These are phyloP conservation scores for Drosophila pruinosa DNA, from an alignment of 1,140 invertebrate species.

Conservation along the genomic window DNA sequence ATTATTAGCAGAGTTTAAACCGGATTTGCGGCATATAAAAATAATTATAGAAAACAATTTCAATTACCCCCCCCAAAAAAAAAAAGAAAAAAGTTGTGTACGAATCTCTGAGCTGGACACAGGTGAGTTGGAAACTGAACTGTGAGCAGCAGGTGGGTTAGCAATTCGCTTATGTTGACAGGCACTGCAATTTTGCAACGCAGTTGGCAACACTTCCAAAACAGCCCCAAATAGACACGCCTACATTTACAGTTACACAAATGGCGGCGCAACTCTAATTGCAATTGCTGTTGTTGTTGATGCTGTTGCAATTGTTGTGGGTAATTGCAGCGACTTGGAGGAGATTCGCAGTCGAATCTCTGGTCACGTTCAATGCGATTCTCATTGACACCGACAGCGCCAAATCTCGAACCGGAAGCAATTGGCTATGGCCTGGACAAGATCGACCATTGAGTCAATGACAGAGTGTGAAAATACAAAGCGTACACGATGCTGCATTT, in stretches of 20 bases:
- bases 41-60: constrained; percentile 53
- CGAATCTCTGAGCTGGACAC: background rate
- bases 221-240: constrained; percentile 33
- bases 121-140: background rate
- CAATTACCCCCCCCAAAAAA: constrained; percentile 45
- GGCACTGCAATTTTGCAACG: constrained; percentile 46
- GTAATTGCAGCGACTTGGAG: constrained; percentile 38
- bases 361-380: constrained; percentile 57
- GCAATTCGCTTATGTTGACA: constrained; percentile 45
- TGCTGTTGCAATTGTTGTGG: constrained; percentile 43
- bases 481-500: constrained; percentile 30
- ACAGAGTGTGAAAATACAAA: constrained; percentile 44
- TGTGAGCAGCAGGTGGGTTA: constrained; percentile 8
- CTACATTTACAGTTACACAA: constrained; percentile 44
- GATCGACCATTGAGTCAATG: constrained; percentile 23
- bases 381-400: constrained; percentile 38
- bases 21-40: constrained; percentile 27
- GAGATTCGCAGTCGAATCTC: constrained; percentile 6
- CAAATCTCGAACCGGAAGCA: constrained; percentile 40
- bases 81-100: background rate
- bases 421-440: constrained; percentile 27
- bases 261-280: constrained; percentile 34
- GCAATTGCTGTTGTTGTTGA: constrained; percentile 24
- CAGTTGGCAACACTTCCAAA: constrained; percentile 21
- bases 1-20: constrained; percentile 8